Base-by-base conservation (phyloP, 2,113 vertebrate genomes). In the Platysteira castanea region DNA sequence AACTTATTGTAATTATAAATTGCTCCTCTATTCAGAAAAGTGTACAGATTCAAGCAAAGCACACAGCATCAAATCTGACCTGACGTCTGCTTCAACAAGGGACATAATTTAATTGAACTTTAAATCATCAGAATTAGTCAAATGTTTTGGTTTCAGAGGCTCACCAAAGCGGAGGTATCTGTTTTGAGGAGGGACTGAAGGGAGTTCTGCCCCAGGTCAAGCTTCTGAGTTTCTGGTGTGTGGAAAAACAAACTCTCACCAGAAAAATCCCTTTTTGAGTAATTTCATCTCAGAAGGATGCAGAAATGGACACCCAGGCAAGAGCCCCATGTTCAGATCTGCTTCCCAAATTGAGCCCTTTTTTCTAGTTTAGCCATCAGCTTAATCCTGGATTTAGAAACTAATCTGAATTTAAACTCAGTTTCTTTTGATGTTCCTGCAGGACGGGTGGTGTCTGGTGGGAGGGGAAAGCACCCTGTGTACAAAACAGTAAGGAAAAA, bases 321-420 rank as follows among this genome's bases (percentile, higher is more conserved):
- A 86, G 65, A 82, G 33, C 65, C 39, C 13, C 23, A 23, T 53
- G 18, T 57, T 91, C 35, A 78, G 73, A 65, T 54, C 85, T 84
- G 71, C 56, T 93, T 96, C 56, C 42, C 33, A 52, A 78, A 52
- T 15, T 2, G 2, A 91, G 23, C 31, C 37, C 26, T 84, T 92
- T 84, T 90, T 53, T 90, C n/a, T 93, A 18, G 28, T 2, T 88
- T 84, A 80, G 49, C 41, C 22, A 42, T 77, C 39, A 41, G 21
- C 30, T 60, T 87, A 91, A 95, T 92, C 85, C 87, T 76, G 71
- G 87, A 79, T 94, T 92, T 91, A 96, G 73, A 86, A 84, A 68
- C 63, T 95, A 82, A 93, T 93, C 87, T 95, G 89, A 59, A 86
- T 81, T 83, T 64, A 91, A 75, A 63, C 42, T 53, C 44, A 1